A percentile compares a stretch with the other conserved stretches of the same genome.
Evolutionary conservation across 2,797 vertebrate species (phyloP).

Genomic region (Onychomys arenicola): DNA sequence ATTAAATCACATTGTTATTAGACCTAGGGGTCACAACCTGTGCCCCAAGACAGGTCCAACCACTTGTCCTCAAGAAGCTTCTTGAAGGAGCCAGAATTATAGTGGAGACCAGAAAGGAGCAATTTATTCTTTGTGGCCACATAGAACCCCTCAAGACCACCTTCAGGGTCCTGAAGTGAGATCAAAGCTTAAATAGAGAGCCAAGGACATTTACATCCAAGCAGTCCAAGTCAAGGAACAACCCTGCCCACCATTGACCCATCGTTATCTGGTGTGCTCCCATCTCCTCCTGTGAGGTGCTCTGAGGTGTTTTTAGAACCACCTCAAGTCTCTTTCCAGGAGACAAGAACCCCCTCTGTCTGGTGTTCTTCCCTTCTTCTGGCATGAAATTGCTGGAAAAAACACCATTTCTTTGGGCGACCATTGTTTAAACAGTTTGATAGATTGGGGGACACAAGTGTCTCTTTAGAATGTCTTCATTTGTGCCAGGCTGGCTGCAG

Average conservation of each 20-base stretch:
- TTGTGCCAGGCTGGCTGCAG: neutral
- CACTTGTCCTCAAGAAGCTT: neutral
- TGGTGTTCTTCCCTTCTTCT: neutral
- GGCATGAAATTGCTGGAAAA: neutral
- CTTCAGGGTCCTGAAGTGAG: neutral
- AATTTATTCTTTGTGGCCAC: neutral
- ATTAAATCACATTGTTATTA: neutral
- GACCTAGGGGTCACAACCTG: neutral
- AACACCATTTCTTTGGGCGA: neutral
- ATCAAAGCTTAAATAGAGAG: neutral
- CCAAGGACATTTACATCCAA: neutral
- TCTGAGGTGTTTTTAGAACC: neutral
- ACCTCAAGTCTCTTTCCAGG: neutral
- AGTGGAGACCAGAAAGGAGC: neutral
- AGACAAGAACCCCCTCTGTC: neutral
- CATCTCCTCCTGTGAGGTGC: neutral
- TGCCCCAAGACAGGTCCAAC: neutral
- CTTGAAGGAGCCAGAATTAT: neutral
- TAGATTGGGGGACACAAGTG: neutral
- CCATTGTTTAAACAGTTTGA: neutral
- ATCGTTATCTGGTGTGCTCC: neutral
- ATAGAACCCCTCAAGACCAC: neutral
- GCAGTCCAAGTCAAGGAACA: neutral
- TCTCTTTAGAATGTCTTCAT: neutral
- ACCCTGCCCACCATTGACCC: too few relatives aligned